Evolutionary conservation across 2,113 vertebrate species (phyloP).

Genomic region (Chaetodon auriga): DNA sequence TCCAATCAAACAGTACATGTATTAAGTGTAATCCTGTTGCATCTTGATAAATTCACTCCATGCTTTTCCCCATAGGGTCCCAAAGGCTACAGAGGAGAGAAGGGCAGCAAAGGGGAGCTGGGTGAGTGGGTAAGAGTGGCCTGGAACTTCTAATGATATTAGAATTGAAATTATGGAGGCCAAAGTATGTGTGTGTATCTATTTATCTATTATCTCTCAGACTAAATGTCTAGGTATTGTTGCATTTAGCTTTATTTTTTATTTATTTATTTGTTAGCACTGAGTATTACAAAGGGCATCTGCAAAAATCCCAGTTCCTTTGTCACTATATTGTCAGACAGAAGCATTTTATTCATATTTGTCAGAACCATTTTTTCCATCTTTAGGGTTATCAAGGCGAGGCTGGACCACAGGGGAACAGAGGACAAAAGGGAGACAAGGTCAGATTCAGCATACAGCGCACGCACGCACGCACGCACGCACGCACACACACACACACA

Average conservation of each 20-base stretch:
- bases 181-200: neutral
- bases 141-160: conserved; percentile 58
- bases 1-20: neutral
- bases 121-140: conserved; percentile 86
- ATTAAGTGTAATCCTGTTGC: neutral
- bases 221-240: neutral
- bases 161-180: neutral
- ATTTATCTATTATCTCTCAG: neutral
- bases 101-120: conserved; percentile 83
- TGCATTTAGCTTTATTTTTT: neutral
- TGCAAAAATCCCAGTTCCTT: neutral
- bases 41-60: neutral
- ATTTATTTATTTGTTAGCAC: neutral
- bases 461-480: too few species aligned
- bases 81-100: conserved; percentile 81
- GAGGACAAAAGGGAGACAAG: conserved; percentile 80
- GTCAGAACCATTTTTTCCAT: neutral
- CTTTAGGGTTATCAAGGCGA: conserved; percentile 84
- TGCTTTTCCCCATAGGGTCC: conserved; percentile 72
- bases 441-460: conserved; percentile 53
- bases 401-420: conserved; percentile 76
- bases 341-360: neutral
- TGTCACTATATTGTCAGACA: neutral
- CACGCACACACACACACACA: neutral
- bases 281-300: neutral